phyloP scores from a whole-genome alignment of 1,140 invertebrate genomes.

The Papilio polyxenes region DNA sequence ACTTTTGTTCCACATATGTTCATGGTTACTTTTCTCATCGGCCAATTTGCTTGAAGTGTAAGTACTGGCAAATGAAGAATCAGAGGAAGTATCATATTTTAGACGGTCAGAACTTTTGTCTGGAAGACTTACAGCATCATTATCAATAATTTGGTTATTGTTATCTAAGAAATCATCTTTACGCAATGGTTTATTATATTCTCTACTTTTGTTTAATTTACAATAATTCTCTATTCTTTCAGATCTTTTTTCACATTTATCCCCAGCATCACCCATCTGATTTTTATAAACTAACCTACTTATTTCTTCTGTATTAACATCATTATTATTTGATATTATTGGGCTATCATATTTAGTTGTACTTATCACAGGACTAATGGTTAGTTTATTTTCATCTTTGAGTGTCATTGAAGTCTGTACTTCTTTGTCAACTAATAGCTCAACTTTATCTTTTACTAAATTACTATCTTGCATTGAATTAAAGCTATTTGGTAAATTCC shows the following conservation, averaged over 20 bases:
- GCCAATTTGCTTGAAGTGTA: constrained; percentile 54
- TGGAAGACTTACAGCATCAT: constrained; percentile 40
- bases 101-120: constrained; percentile 42
- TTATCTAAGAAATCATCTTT: constrained; percentile 48
- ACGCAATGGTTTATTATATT: constrained; percentile 58
- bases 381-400: constrained; percentile 57
- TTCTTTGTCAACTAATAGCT: constrained; percentile 59
- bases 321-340: constrained; percentile 75
- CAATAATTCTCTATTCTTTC: constrained; percentile 78
- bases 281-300: constrained; percentile 68
- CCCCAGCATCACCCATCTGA: constrained; percentile 55
- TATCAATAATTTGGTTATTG: constrained; percentile 44
- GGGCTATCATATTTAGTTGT: constrained; percentile 61
- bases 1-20: constrained; percentile 41
- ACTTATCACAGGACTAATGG: constrained; percentile 72
- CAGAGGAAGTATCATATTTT: constrained; percentile 63
- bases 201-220: constrained; percentile 77
- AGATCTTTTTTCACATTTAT: constrained; percentile 70
- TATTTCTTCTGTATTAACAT: constrained; percentile 71
- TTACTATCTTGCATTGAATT: constrained; percentile 67
- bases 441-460: constrained; percentile 51
- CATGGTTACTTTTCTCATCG: constrained; percentile 47
- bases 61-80: constrained; percentile 67
- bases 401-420: constrained; percentile 58
- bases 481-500: constrained; percentile 78